Conservation (phyloP, 2,888 invertebrate species). For the Prenolepis imparis region DNA sequence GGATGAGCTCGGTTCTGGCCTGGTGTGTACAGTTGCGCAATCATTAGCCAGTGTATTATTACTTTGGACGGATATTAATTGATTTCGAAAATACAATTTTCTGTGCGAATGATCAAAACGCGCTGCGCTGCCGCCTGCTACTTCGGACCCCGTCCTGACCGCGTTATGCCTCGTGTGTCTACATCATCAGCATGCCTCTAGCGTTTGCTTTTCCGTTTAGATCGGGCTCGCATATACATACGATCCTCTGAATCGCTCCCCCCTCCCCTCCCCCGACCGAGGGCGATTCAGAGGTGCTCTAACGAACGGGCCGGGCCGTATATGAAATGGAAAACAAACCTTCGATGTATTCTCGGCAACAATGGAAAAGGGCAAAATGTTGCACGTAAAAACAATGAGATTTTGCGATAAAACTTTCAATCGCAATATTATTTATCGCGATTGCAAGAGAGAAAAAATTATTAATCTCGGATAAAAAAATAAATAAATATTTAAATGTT, state of each 20-base stretch:
- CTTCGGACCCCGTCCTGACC: slow-evolving; percentile 26
- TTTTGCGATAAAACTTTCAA: not conserved
- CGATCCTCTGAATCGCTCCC: slow-evolving; percentile 28
- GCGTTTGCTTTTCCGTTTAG: slow-evolving; percentile 62
- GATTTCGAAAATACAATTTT: slow-evolving; percentile 85
- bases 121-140: slow-evolving; percentile 45
- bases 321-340: slow-evolving; percentile 39
- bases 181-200: slow-evolving; percentile 62
- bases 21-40: slow-evolving; percentile 69
- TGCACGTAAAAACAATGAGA: slow-evolving; percentile 9
- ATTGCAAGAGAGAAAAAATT: not conserved
- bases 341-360: slow-evolving; percentile 8
- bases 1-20: slow-evolving; percentile 51
- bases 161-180: slow-evolving; percentile 50
- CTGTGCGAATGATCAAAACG: slow-evolving; percentile 85
- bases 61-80: slow-evolving; percentile 84
- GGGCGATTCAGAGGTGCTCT: slow-evolving; percentile 19
- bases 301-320: slow-evolving; percentile 17
- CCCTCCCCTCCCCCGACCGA: not conserved
- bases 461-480: slow-evolving; percentile 1
- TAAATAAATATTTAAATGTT: slow-evolving; percentile 12
- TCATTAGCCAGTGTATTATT: slow-evolving; percentile 85
- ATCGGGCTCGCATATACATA: slow-evolving; percentile 2
- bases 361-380: slow-evolving; percentile 21
- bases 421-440: slow-evolving; percentile 20